Base-by-base conservation (phyloP, 2,113 vertebrate species). In the Manacus vitellinus region DNA sequence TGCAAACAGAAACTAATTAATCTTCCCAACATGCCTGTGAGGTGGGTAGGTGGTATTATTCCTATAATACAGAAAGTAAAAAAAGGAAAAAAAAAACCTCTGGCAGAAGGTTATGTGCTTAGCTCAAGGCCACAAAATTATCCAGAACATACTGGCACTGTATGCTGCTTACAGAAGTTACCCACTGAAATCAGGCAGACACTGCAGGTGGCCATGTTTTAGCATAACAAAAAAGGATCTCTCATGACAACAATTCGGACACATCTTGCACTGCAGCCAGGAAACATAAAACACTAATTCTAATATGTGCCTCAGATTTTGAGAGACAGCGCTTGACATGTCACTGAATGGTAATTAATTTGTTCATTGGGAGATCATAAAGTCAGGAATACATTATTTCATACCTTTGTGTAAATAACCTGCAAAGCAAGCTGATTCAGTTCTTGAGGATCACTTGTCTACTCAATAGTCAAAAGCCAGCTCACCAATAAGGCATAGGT, bases 1-100 rank as follows among this genome's bases (percentile, higher is more conserved):
- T 91, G 84, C 85, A 85, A 96, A 92, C 85, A 85, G 65, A 93
- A 94, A 95, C 91, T 95, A 96, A 97, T 95, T 96, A 97, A 97
- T 96, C 95, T 91, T 89, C 66, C 66, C 73, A 72, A 85, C 82
- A 94, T 1, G 83, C 58, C 92, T 82, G 56, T 70, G 80, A 94
- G 91, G 68, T 89, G 47, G 86, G 68, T 84, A 87, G 67, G 56
- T 58, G 52, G 88, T 96, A 87, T 93, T 88, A 94, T 94, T 85
- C 51, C 68, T 81, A 61, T 74, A 92, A 61, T 71, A 91, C 25
- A 88, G 59, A 74, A 22, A 35, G 39, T 1, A 31, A 79, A 66
- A 43, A 74, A 75, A 72, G 8, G 19, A 10, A 22, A 52, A 28
- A 16, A 65, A 10, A 3, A 30, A 17, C 5, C 37, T 74, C 47